phyloP scores from a whole-genome alignment of 2,797 vertebrate species.

The Sebastes ruberrimus region DNA sequence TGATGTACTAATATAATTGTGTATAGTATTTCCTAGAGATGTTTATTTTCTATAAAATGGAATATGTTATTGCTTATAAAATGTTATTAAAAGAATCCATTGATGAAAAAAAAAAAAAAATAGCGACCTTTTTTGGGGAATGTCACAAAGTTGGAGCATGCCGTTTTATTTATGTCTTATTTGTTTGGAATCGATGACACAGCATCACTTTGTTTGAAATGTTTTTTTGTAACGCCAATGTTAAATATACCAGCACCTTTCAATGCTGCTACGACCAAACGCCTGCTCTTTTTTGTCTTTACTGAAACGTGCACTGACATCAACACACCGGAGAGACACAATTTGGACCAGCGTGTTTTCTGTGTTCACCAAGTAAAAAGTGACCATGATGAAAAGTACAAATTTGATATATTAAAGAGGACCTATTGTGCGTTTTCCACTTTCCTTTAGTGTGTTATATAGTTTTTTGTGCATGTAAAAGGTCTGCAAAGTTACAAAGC shows the following conservation, averaged over 20 bases:
- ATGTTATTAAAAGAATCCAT: constrained; percentile 87
- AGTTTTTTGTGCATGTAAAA: too few relatives aligned
- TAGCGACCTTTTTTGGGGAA: constrained; percentile 79
- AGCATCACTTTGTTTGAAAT: constrained; percentile 83
- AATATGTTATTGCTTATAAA: constrained; percentile 91
- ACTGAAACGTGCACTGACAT: constrained; percentile 47
- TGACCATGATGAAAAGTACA: too few relatives aligned
- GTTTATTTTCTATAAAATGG: constrained; percentile 92
- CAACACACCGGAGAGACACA: not conserved
- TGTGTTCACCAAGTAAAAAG: not conserved
- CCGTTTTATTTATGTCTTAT: constrained; percentile 74
- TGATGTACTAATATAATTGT: constrained; percentile 92
- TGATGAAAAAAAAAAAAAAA: constrained; percentile 67
- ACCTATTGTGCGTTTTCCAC: too few relatives aligned
- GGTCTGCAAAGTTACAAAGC: too few relatives aligned
- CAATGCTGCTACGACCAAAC: constrained; percentile 76
- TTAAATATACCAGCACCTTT: constrained; percentile 86
- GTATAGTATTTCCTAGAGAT: constrained; percentile 93
- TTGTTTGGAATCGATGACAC: constrained; percentile 77
- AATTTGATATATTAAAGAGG: too few relatives aligned
- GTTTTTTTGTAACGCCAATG: constrained; percentile 84
- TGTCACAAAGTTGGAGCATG: constrained; percentile 79
- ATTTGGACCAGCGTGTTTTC: not conserved
- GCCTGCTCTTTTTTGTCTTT: constrained; percentile 75
- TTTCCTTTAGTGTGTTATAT: too few relatives aligned